A percentile compares a stretch with the other conserved stretches of the same genome.
These are phyloP conservation scores for Catharus fuscescens DNA, from an alignment of 2,113 vertebrate species.

Conservation along the genomic window DNA sequence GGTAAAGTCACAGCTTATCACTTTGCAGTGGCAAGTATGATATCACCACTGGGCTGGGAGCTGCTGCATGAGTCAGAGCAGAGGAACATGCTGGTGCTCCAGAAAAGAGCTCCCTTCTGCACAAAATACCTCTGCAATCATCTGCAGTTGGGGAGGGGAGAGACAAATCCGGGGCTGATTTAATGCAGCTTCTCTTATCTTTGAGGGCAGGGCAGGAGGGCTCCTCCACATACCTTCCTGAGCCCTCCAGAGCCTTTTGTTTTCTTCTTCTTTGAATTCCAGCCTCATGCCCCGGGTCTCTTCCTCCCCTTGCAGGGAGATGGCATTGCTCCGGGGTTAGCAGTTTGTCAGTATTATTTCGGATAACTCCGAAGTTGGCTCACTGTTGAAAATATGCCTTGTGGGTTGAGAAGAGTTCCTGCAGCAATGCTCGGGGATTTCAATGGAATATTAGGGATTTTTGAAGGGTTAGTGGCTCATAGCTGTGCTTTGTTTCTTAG, in stretches of 20 bases:
- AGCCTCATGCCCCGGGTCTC: not conserved
- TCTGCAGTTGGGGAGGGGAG: not conserved
- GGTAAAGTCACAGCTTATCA: constrained; percentile 59
- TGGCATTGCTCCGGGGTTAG: constrained; percentile 33
- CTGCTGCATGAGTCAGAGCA: constrained; percentile 42
- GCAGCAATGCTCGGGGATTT: constrained; percentile 49
- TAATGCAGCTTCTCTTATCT: constrained; percentile 49
- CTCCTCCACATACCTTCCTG: constrained; percentile 41
- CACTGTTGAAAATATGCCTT: constrained; percentile 40
- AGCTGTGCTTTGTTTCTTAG: constrained; percentile 61
- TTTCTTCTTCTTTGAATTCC: constrained; percentile 50
- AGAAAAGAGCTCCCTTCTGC: constrained; percentile 30
- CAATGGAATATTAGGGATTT: constrained; percentile 57
- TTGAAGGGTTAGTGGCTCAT: constrained; percentile 61
- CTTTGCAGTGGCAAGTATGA: constrained; percentile 40
- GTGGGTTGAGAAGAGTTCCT: constrained; percentile 54
- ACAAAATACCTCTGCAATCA: constrained; percentile 59
- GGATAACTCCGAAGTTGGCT: constrained; percentile 12
- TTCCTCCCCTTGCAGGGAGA: not conserved
- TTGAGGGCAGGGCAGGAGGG: constrained; percentile 22
- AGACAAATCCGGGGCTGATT: constrained; percentile 7
- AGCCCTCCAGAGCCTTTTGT: constrained; percentile 48
- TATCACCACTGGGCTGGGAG: constrained; percentile 37
- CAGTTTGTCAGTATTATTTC: constrained; percentile 50
- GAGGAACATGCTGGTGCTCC: constrained; percentile 12